Evolutionary conservation across 2,113 vertebrate species (phyloP), one percentile per base, ranked within the genome.

Genomic region (Xiphophorus hellerii): DNA sequence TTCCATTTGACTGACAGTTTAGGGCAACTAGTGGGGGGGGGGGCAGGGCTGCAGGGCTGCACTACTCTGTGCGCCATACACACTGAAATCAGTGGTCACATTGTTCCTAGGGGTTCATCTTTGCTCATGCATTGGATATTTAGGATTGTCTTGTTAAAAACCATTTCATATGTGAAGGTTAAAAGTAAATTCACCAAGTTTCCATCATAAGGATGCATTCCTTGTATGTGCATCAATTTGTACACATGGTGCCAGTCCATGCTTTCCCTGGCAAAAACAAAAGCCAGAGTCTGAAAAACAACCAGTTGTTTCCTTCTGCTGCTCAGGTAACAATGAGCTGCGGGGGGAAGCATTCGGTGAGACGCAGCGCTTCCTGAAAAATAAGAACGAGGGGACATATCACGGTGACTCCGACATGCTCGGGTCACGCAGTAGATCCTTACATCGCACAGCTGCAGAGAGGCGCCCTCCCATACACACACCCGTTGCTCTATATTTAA

Each of bases 271-370:
- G 69, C 70, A 58, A 66, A 79, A 80, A 87, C 82, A 86, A 82
- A 79, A 69, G 70, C 68, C 10, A 15, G 39, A 82, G 77, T 74
- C 72, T 81, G 61, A 72, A 62, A 86, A 82, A 86, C 77, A 1
- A 66, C 71, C 90, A 90, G 90, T 93, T 87, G 90, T 92, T 93
- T 93, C 92, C 92, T 88, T 51, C 29, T 66, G 80, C 84, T 39
- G 70, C 82, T 87, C 89, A 85, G 90, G 89, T 93, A 92, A 91
- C 92, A 93, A 91, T 91, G 84, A 88, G 81, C 80, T 63, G 73
- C 68, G 30, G 82, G 77, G 76, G 78, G 81, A 77, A 80, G 79
- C 79, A 29, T 60, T 66, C 15, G 42, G 64, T 44, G 76, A 33
- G 62, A 81, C 69, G 42, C 76, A 48, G 67, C 35, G 1, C 81